phyloP scores from a whole-genome alignment of 2,888 invertebrate species.

The Drosophila siamana region DNA sequence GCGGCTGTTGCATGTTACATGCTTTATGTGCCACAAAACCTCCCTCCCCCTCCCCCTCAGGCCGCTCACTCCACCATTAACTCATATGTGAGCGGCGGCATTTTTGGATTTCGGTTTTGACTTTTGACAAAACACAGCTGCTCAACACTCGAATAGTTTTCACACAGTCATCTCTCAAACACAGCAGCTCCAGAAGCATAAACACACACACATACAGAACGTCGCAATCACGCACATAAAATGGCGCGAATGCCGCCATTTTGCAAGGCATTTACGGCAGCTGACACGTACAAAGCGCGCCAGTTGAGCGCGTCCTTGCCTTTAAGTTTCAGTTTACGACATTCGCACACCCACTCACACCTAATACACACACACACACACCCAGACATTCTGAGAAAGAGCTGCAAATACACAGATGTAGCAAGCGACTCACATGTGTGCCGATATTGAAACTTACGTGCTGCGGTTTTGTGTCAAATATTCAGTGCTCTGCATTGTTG shows the following conservation, averaged over 20 bases:
- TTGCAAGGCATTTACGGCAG: constrained; percentile 68
- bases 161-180: not conserved
- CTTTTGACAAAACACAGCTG: constrained; percentile 70
- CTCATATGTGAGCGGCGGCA: constrained; percentile 25
- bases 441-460: constrained; percentile 68
- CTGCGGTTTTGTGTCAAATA: constrained; percentile 70
- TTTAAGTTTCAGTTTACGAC: constrained; percentile 50
- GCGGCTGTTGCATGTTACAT: constrained; percentile 70
- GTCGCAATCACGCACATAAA: constrained; percentile 16
- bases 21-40: constrained; percentile 43
- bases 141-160: constrained; percentile 55
- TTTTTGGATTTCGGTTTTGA: constrained; percentile 61
- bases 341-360: constrained; percentile 15
- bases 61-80: too few species aligned
- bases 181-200: not conserved
- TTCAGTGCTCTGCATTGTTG: constrained; percentile 39
- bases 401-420: constrained; percentile 8
- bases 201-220: constrained; percentile 8
- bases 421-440: constrained; percentile 9
- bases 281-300: constrained; percentile 63
- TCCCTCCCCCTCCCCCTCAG: too few species aligned
- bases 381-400: not conserved
- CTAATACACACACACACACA: constrained; percentile 8
- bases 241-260: constrained; percentile 61
- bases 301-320: constrained; percentile 38